A percentile compares a stretch with the other conserved stretches of the same genome.
Conservation (phyloP, 2,797 vertebrate genomes). For the Sylvilagus floridanus region DNA sequence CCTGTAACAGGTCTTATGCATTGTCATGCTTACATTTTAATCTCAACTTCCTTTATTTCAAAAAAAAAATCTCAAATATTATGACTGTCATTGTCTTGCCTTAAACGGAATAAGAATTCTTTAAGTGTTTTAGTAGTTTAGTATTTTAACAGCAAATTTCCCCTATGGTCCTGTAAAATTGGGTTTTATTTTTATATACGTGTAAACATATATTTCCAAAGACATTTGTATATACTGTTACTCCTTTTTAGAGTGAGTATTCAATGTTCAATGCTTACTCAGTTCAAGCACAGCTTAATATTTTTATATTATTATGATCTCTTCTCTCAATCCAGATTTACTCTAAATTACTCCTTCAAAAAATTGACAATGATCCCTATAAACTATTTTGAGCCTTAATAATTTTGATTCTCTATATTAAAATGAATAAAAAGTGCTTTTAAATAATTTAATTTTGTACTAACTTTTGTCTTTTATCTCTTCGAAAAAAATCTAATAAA, state of each 20-base stretch:
- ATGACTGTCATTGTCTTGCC: neutral
- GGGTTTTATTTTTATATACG: conserved; percentile 11
- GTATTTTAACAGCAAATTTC: neutral
- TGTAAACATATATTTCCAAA: neutral
- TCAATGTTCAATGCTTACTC: neutral
- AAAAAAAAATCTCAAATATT: neutral
- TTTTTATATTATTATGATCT: neutral
- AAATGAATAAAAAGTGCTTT: neutral
- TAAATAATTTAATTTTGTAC: conserved; percentile 30
- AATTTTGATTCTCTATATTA: conserved; percentile 8
- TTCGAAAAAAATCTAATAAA: neutral
- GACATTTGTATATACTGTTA: neutral
- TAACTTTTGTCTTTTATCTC: neutral
- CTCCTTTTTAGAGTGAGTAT: neutral
- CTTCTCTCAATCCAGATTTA: neutral
- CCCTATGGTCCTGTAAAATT: neutral
- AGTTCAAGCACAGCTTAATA: neutral
- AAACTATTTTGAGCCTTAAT: neutral
- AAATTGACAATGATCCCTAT: neutral
- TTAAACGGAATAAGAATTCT: conserved; percentile 1
- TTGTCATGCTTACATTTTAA: neutral
- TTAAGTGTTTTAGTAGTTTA: neutral
- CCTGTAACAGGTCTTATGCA: neutral
- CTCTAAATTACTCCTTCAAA: neutral
- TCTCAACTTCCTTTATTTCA: neutral